phyloP scores from a whole-genome alignment of 2,888 invertebrate species.

The Chouioia cunea region DNA sequence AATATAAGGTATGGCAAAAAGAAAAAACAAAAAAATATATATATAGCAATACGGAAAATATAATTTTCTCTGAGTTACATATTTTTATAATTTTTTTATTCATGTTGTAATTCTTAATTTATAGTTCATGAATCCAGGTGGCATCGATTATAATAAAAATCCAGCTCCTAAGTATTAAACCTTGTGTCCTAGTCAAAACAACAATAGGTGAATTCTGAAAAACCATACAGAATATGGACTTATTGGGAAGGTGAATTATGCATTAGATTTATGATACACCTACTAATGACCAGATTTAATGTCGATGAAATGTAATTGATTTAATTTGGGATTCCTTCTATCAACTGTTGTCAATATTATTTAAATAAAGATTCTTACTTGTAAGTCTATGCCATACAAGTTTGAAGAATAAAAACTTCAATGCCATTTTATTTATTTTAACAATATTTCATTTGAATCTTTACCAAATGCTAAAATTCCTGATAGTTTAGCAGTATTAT shows the following conservation, averaged over 20 bases:
- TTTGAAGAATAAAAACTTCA: constrained; percentile 22
- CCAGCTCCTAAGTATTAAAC: constrained; percentile 48
- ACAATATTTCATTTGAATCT: too few relatives aligned
- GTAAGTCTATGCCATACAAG: constrained; percentile 8
- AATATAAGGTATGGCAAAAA: constrained; percentile 80
- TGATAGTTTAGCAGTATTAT: too few relatives aligned
- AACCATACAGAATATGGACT: constrained; percentile 1
- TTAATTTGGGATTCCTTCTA: constrained; percentile 20
- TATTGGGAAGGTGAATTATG: constrained; percentile 2
- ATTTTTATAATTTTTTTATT: constrained; percentile 3
- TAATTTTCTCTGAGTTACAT: constrained; percentile 4
- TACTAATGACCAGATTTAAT: too few relatives aligned
- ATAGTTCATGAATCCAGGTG: constrained; percentile 23
- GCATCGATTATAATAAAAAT: not conserved
- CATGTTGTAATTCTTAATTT: constrained; percentile 33
- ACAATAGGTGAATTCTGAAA: constrained; percentile 21
- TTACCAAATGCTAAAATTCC: too few relatives aligned
- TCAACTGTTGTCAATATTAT: constrained; percentile 12
- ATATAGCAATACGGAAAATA: not conserved
- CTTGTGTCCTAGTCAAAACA: constrained; percentile 69
- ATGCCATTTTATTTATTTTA: too few relatives aligned
- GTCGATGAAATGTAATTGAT: not conserved
- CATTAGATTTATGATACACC: not conserved
- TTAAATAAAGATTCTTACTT: constrained; percentile 3
- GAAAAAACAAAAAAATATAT: not conserved